Conservation (phyloP, 2,113 vertebrate genomes). For the Nanger granti region DNA sequence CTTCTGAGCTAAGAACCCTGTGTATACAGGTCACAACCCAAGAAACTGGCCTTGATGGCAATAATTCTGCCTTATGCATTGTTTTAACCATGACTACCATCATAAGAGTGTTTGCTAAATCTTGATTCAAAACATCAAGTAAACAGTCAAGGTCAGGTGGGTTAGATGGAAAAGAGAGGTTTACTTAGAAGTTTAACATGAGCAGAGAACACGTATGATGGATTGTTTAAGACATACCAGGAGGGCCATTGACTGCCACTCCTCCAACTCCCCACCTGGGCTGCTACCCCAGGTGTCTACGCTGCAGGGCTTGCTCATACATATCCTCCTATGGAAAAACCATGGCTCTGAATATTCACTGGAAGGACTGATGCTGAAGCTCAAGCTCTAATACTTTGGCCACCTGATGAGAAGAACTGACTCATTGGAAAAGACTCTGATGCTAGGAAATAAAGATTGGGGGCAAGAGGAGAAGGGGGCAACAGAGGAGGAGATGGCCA, state of each 20-base stretch:
- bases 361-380: background rate
- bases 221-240: background rate
- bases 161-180: background rate
- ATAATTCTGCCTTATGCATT: background rate
- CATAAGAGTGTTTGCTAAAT: background rate
- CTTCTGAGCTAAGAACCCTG: background rate
- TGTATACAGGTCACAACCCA: background rate
- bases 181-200: background rate
- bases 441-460: background rate
- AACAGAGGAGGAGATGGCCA: background rate
- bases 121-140: background rate
- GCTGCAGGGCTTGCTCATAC: background rate
- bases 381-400: background rate
- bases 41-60: background rate
- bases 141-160: background rate
- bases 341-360: background rate
- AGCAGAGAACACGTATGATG: background rate
- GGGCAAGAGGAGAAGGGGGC: background rate
- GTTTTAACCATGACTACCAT: background rate
- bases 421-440: background rate
- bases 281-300: background rate
- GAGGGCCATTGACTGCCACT: slow-evolving; percentile 30
- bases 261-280: background rate
- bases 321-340: background rate
- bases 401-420: background rate